Conservation (phyloP, 2,113 vertebrate genomes). For the Aldabrachelys gigantea region DNA sequence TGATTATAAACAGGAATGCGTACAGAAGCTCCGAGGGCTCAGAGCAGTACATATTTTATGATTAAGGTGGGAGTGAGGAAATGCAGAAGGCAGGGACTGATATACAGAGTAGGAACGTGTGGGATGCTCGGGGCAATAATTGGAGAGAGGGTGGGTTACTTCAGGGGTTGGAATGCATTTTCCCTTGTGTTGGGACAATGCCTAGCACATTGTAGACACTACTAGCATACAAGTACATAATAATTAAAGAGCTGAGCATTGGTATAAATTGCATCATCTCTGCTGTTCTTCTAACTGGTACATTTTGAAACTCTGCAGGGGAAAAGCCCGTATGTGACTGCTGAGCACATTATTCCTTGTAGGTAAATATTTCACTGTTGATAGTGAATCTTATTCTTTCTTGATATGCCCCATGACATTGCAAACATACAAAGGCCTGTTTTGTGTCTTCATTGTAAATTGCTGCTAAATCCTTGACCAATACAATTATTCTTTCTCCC, state of each 20-base stretch:
- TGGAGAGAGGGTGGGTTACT: background rate
- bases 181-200: background rate
- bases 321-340: background rate
- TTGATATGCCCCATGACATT: too few relatives aligned
- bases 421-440: background rate
- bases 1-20: background rate
- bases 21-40: accelerated
- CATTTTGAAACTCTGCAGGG: background rate
- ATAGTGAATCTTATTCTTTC: background rate
- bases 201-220: background rate
- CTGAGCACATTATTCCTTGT: background rate
- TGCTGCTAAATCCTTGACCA: background rate
- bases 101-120: background rate
- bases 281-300: background rate
- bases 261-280: background rate
- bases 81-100: background rate
- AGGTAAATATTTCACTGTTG: background rate
- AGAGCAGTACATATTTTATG: background rate
- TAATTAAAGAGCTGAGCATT: background rate
- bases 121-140: background rate
- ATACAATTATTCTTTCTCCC: background rate
- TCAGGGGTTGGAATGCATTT: background rate
- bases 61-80: background rate
- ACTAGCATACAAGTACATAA: background rate
- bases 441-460: background rate